Conservation (phyloP, 2,888 invertebrate species). For the Emmelina monodactyla region DNA sequence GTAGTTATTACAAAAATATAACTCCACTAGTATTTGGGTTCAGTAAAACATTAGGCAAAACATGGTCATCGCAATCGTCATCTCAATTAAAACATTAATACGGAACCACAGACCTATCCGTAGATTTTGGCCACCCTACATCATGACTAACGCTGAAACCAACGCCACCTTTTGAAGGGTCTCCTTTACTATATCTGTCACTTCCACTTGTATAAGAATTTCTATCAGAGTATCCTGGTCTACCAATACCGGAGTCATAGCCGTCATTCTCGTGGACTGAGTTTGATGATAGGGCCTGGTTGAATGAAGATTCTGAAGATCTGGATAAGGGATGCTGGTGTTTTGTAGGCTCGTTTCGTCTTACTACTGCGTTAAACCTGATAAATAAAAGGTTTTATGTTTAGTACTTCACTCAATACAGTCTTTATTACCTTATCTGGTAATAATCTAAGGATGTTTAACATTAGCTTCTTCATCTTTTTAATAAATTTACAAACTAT, state of each 20-base stretch:
- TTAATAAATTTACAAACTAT: too few species aligned
- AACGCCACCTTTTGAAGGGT: conserved; percentile 21
- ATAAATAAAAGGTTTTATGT: too few species aligned
- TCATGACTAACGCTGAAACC: conserved; percentile 34
- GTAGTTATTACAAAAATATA: background rate
- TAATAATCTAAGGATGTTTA: too few species aligned
- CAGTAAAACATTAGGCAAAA: too few species aligned
- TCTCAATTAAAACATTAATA: conserved; percentile 5
- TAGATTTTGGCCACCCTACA: conserved; percentile 12
- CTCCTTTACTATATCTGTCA: conserved; percentile 12
- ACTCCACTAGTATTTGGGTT: too few species aligned
- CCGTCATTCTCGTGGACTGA: conserved; percentile 14
- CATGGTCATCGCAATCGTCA: background rate
- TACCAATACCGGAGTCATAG: conserved; percentile 14
- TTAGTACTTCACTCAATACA: too few species aligned
- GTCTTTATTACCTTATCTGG: too few species aligned
- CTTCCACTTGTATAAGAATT: conserved; percentile 11
- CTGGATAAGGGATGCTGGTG: conserved; percentile 21
- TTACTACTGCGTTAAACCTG: conserved; percentile 48
- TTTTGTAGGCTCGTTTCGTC: conserved; percentile 30
- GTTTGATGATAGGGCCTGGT: conserved; percentile 17
- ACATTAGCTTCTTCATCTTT: too few species aligned
- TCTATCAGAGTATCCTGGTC: conserved; percentile 16
- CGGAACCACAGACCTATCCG: conserved; percentile 5
- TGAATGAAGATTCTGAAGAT: conserved; percentile 13